A percentile compares a stretch with the other conserved stretches of the same genome.
These are phyloP conservation scores for Lophotis ruficrista DNA, from an alignment of 2,113 vertebrate species.

Conservation along the genomic window DNA sequence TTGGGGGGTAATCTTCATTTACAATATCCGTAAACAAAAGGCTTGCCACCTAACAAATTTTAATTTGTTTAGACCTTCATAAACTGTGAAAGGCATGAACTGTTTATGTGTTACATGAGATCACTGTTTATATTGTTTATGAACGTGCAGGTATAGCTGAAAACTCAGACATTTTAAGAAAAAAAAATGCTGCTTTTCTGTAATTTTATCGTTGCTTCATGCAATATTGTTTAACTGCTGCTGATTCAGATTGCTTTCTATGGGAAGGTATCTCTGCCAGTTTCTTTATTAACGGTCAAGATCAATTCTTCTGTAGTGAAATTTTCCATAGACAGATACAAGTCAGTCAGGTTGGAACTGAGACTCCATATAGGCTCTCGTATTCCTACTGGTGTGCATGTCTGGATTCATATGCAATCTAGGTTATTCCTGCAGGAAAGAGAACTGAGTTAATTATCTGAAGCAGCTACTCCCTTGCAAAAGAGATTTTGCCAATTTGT, in stretches of 20 bases:
- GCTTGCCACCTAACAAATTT: constrained; percentile 80
- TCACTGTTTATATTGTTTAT: constrained; percentile 77
- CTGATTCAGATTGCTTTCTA: constrained; percentile 82
- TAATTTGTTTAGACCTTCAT: constrained; percentile 73
- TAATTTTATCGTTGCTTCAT: constrained; percentile 86
- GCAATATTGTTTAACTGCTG: constrained; percentile 86
- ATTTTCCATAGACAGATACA: constrained; percentile 75
- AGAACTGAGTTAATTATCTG: constrained; percentile 48
- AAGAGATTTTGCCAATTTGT: neutral
- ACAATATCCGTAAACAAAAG: constrained; percentile 84
- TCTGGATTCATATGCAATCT: constrained; percentile 74
- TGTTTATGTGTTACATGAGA: constrained; percentile 77
- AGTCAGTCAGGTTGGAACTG: constrained; percentile 79
- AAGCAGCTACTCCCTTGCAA: neutral
- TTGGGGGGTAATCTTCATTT: constrained; percentile 80
- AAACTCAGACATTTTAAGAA: constrained; percentile 78
- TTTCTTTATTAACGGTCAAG: constrained; percentile 78
- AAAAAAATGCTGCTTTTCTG: constrained; percentile 84
- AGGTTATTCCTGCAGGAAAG: constrained; percentile 83
- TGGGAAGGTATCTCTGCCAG: constrained; percentile 81
- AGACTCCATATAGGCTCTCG: constrained; percentile 75
- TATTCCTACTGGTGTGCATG: constrained; percentile 75
- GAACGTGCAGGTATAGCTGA: constrained; percentile 84
- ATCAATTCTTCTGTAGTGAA: constrained; percentile 76
- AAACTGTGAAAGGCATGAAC: constrained; percentile 78